phyloP scores from a whole-genome alignment of 2,888 invertebrate species.

The Acronicta leporina region DNA sequence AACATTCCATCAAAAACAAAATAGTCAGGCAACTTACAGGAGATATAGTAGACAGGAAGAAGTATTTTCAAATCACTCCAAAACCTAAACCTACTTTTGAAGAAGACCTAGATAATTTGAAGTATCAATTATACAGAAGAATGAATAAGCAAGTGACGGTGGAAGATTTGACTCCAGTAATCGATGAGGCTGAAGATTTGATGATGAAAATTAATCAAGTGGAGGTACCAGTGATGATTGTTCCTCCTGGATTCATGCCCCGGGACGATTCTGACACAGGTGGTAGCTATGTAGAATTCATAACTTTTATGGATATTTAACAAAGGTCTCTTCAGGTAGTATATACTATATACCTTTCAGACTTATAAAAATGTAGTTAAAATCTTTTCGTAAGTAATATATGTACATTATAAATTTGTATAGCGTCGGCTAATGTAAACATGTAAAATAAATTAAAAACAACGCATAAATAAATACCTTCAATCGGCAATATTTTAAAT shows the following conservation, averaged over 20 bases:
- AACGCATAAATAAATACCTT: too few relatives aligned
- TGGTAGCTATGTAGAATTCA: not conserved
- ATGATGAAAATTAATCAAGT: not conserved
- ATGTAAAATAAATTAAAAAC: too few relatives aligned
- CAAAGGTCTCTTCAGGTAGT: constrained; percentile 1
- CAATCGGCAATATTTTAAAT: too few relatives aligned
- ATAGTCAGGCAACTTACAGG: constrained; percentile 7
- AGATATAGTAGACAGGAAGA: constrained; percentile 23
- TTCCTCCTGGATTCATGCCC: not conserved
- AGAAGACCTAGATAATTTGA: constrained; percentile 15
- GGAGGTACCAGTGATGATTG: not conserved
- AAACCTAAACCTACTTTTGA: not conserved
- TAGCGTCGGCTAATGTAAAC: not conserved
- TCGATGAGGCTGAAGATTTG: not conserved
- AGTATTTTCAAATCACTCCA: constrained; percentile 20
- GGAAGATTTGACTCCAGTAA: constrained; percentile 4
- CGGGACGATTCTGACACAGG: not conserved
- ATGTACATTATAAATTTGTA: not conserved
- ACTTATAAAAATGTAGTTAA: not conserved
- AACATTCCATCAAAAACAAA: not conserved
- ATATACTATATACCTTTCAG: not conserved
- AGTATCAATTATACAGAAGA: constrained; percentile 24
- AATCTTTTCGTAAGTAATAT: not conserved
- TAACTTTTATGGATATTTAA: not conserved
- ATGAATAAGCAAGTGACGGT: not conserved